Evolutionary conservation across 2,888 invertebrate genomes (phyloP).

Genomic region (Cantharis nigra): DNA sequence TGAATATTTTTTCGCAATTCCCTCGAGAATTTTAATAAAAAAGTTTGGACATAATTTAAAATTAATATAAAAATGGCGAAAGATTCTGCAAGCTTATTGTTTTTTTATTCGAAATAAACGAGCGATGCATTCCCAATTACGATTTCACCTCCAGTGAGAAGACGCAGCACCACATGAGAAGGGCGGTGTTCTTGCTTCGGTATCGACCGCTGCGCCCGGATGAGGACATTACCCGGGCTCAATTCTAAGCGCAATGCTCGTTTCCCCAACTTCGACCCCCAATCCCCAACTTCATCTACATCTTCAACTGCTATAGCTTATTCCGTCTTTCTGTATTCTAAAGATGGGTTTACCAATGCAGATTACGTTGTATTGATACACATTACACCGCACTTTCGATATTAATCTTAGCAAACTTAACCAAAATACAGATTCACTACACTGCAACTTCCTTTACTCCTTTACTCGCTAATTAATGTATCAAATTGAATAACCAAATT

Average conservation of each 20-base stretch:
- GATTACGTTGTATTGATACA: slow-evolving; percentile 27
- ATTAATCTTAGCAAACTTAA: slow-evolving; percentile 25
- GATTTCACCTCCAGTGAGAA: slow-evolving; percentile 29
- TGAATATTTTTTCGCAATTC: slow-evolving; percentile 8
- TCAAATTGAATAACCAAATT: neutral
- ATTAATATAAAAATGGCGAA: neutral
- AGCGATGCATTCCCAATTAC: slow-evolving; percentile 22
- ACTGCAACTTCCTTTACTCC: slow-evolving; percentile 21
- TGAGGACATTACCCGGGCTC: slow-evolving; percentile 57
- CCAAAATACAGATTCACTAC: slow-evolving; percentile 18
- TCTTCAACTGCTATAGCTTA: slow-evolving; percentile 42
- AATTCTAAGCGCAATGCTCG: slow-evolving; percentile 51
- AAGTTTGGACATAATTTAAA: neutral
- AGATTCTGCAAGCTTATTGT: neutral
- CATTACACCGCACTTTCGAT: slow-evolving; percentile 16
- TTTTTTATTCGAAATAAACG: slow-evolving; percentile 3
- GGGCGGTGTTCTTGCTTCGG: slow-evolving; percentile 49
- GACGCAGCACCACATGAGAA: slow-evolving; percentile 47
- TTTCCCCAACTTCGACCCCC: slow-evolving; percentile 36
- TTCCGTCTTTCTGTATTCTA: slow-evolving; percentile 26
- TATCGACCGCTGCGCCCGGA: slow-evolving; percentile 55
- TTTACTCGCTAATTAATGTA: slow-evolving; percentile 12
- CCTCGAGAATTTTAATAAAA: neutral
- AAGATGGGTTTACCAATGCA: slow-evolving; percentile 29
- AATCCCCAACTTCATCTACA: slow-evolving; percentile 42